phyloP scores from a whole-genome alignment of 1,140 invertebrate genomes.

The Xylocopa sonorina region DNA sequence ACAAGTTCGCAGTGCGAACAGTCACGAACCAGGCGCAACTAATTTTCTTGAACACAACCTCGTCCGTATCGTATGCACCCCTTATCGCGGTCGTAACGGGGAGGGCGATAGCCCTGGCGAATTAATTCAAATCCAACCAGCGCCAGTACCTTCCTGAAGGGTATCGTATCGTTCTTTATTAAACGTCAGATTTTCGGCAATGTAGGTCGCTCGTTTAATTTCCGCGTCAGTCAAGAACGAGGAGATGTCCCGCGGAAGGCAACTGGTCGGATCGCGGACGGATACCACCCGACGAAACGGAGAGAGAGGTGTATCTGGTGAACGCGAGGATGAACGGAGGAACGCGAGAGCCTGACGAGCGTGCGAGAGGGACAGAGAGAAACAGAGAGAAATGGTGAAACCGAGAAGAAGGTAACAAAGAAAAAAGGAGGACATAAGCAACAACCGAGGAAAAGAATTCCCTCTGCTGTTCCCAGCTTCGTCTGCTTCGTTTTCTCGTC shows the following conservation, averaged over 20 bases:
- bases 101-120: constrained; percentile 5
- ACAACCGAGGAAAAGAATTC: constrained; percentile 16
- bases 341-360: not conserved
- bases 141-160: constrained; percentile 5
- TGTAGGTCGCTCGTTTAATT: constrained; percentile 40
- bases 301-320: not conserved
- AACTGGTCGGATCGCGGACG: not conserved
- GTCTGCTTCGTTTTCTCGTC: constrained; percentile 51
- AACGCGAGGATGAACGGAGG: not conserved
- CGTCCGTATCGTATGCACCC: not conserved
- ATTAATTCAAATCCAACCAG: constrained; percentile 29
- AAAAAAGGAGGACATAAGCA: not conserved
- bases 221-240: constrained; percentile 35
- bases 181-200: constrained; percentile 40
- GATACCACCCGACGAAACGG: not conserved
- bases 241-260: constrained; percentile 8
- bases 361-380: not conserved
- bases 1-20: not conserved
- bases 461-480: constrained; percentile 12
- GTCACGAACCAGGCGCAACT: constrained; percentile 14
- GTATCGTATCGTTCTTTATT: constrained; percentile 32
- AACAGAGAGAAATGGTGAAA: not conserved
- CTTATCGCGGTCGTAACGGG: not conserved
- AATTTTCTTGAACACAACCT: constrained; percentile 9
- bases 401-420: not conserved